phyloP scores from a whole-genome alignment of 2,888 invertebrate species.

The Deroplatys truncata region DNA sequence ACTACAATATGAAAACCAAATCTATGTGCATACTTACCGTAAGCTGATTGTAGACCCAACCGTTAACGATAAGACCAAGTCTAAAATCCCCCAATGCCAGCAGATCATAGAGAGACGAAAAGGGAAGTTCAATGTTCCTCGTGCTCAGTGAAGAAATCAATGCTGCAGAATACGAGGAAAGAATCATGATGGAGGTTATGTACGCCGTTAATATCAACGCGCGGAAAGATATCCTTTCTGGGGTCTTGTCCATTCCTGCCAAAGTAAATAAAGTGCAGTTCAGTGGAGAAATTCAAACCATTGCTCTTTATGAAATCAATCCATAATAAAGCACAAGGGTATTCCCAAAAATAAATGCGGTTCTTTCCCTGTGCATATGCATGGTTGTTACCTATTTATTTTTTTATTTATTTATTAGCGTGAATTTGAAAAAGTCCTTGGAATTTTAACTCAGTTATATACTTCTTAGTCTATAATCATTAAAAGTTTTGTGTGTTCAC shows the following conservation, averaged over 20 bases:
- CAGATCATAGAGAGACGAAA: neutral
- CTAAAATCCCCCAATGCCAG: neutral
- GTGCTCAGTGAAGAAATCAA: neutral
- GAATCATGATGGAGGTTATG: neutral
- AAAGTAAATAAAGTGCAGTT: neutral
- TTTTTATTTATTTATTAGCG: too few species aligned
- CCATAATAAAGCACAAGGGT: too few species aligned
- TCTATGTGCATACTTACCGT: neutral
- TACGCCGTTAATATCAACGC: neutral
- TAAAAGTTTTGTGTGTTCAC: too few species aligned
- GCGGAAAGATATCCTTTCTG: neutral
- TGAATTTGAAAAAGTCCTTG: too few species aligned
- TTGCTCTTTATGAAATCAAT: too few species aligned
- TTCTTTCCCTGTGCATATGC: too few species aligned
- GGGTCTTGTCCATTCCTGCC: neutral
- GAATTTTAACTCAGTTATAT: too few species aligned
- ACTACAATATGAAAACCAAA: too few species aligned
- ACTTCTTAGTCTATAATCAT: too few species aligned
- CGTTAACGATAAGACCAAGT: neutral
- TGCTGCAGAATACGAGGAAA: neutral
- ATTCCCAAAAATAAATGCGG: too few species aligned
- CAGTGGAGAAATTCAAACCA: too few species aligned
- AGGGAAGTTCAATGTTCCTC: neutral
- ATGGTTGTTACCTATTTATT: too few species aligned
- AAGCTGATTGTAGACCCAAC: neutral